Percentiles rank a stretch among this genome's conserved stretches.
Conservation (phyloP, 37 sponge, comb jelly and placozoan species). For the Hexactinellida sp. region DNA sequence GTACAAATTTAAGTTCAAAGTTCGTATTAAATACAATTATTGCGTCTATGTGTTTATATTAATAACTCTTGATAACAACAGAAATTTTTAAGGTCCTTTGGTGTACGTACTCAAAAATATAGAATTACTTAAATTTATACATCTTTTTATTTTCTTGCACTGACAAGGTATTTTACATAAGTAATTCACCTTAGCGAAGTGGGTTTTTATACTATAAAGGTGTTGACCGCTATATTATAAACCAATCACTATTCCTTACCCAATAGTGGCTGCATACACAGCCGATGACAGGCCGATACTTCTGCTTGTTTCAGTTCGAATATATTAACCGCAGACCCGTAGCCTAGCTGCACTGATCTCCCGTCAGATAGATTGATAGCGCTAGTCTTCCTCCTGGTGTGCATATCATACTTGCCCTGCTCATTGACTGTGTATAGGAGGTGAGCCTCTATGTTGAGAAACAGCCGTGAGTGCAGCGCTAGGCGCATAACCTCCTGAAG, state of each 20-base stretch:
- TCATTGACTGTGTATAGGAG: neutral
- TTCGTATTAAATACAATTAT: no score
- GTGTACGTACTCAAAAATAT: no score
- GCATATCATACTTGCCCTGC: neutral
- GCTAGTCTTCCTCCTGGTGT: neutral
- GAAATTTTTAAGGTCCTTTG: no score
- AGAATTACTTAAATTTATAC: no score
- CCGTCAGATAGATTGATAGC: neutral
- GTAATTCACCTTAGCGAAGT: no score
- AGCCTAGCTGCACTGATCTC: neutral
- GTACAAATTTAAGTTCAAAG: no score
- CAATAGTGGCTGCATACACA: conserved; percentile 47
- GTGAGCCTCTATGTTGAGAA: conserved; percentile 53
- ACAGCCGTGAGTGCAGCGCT: conserved; percentile 26
- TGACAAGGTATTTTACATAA: no score
- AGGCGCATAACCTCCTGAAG: conserved; percentile 29
- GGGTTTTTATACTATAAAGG: no score
- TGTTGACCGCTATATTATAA: no score
- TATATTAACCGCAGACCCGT: neutral
- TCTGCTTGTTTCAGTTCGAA: neutral
- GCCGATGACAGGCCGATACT: conserved; percentile 42
- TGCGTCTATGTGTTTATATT: no score
- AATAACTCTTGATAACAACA: no score
- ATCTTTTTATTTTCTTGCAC: no score
- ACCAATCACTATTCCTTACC: neutral